Evolutionary conservation across 2,888 invertebrate species (phyloP).

Genomic region (Megastigmus dorsalis): DNA sequence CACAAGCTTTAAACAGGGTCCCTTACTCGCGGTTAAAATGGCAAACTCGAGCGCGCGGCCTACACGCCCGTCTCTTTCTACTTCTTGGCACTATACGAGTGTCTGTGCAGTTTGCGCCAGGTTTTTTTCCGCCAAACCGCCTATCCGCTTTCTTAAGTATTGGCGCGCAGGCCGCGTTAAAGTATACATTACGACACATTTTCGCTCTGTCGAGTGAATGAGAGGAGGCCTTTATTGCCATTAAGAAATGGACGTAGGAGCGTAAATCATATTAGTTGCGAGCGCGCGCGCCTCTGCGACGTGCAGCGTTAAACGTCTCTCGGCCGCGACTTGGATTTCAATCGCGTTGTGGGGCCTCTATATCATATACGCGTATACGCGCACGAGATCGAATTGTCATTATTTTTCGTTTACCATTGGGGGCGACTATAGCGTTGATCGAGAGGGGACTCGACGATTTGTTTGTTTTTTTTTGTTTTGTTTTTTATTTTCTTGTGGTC

Average conservation of each 20-base stretch:
- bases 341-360: too few relatives aligned
- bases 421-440: background rate
- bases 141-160: constrained; percentile 14
- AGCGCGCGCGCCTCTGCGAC: background rate
- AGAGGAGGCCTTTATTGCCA: constrained; percentile 4
- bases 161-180: background rate
- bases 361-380: background rate
- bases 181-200: constrained; percentile 37
- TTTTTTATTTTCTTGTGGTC: too few relatives aligned
- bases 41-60: constrained; percentile 1
- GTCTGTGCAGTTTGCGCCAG: background rate
- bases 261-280: constrained; percentile 41
- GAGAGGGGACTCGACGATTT: too few relatives aligned
- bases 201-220: background rate
- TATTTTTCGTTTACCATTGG: constrained; percentile 10
- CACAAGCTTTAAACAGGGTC: too few relatives aligned
- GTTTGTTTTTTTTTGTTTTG: too few relatives aligned
- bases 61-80: background rate
- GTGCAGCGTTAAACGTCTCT: background rate
- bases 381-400: constrained; percentile 30
- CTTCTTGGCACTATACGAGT: background rate
- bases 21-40: background rate
- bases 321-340: constrained; percentile 29
- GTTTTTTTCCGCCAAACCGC: constrained; percentile 5
- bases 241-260: constrained; percentile 16